A percentile compares a stretch with the other conserved stretches of the same genome.
Conservation (phyloP, 2,113 vertebrate species). For the Cariama cristata region DNA sequence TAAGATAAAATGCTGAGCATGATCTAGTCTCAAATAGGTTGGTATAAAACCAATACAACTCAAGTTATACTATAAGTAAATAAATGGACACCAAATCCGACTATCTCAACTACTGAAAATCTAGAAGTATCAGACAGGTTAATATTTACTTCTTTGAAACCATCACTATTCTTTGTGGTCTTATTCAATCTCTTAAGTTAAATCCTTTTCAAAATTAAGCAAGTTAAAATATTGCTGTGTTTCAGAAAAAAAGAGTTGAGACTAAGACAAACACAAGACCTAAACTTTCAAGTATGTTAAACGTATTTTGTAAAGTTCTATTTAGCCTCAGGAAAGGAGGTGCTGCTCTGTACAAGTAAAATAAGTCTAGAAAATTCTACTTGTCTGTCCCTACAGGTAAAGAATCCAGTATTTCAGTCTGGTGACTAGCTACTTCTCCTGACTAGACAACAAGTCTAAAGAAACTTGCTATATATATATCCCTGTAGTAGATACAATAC, state of each 20-base stretch:
- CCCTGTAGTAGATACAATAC: not conserved
- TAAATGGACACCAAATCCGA: not conserved
- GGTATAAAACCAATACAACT: not conserved
- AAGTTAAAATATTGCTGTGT: not conserved
- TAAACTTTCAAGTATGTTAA: not conserved
- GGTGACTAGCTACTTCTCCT: not conserved
- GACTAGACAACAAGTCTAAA: not conserved
- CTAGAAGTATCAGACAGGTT: not conserved
- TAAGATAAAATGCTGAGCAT: not conserved
- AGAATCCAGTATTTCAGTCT: not conserved
- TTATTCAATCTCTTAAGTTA: not conserved
- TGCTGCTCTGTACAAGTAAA: not conserved
- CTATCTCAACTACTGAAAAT: not conserved
- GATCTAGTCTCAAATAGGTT: not conserved
- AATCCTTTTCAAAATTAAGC: not conserved
- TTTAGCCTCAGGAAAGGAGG: not conserved
- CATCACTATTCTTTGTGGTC: not conserved
- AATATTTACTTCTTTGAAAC: not conserved
- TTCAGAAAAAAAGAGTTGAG: not conserved
- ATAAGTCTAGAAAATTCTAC: not conserved
- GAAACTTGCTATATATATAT: not conserved
- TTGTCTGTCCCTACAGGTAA: not conserved
- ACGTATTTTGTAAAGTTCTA: not conserved
- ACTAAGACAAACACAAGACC: not conserved
- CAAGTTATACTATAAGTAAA: not conserved